Evolutionary conservation across 53 echinoderm and acorn worm species (phyloP).

Genomic region (Astropecten irregularis): DNA sequence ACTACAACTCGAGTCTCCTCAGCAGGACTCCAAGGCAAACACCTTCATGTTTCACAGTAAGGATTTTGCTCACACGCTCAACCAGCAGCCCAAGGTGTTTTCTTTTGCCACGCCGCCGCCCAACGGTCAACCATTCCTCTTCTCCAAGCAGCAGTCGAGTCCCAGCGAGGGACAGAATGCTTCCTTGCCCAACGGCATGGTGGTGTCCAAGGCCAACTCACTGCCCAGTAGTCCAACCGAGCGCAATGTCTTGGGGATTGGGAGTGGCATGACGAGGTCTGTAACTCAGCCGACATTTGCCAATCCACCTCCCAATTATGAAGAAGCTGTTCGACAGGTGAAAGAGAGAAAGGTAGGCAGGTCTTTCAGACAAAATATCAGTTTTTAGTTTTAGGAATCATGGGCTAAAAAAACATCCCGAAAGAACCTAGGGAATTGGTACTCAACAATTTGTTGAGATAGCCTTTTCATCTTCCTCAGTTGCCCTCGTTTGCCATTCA

Average conservation of each 20-base stretch:
- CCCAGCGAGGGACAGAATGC: slow-evolving; percentile 45
- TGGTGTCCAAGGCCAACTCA: slow-evolving; percentile 74
- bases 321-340: slow-evolving; percentile 90
- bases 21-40: slow-evolving; percentile 51
- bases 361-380: neutral
- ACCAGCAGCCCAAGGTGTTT: slow-evolving; percentile 82
- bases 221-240: slow-evolving; percentile 95
- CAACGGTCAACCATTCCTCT: slow-evolving; percentile 83
- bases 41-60: slow-evolving; percentile 81
- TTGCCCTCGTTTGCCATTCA: neutral
- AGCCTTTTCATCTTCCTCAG: neutral
- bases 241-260: slow-evolving; percentile 48
- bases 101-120: slow-evolving; percentile 80
- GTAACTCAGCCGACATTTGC: slow-evolving; percentile 78
- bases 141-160: slow-evolving; percentile 60
- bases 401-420: no score
- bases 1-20: neutral
- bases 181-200: slow-evolving; percentile 64
- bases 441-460: no score
- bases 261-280: slow-evolving; percentile 59
- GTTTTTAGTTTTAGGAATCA: no score
- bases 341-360: slow-evolving; percentile 82
- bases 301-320: slow-evolving; percentile 93
- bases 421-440: no score
- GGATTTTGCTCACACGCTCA: slow-evolving; percentile 74